Evolutionary conservation across 2,888 invertebrate species (phyloP), one percentile per base, ranked within the genome.

Genomic region (Smittia sp.): DNA sequence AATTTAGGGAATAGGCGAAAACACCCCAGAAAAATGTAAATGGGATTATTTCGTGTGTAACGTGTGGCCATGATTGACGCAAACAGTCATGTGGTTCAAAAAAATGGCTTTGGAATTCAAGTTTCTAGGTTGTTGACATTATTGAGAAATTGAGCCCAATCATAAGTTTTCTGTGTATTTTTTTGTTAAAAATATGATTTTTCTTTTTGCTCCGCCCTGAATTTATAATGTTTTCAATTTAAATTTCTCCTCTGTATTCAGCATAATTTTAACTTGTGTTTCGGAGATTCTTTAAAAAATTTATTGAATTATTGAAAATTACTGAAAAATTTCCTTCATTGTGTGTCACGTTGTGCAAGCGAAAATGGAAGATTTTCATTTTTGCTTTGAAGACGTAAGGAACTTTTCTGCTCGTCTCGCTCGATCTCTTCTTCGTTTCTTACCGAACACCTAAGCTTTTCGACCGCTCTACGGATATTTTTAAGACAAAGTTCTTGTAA

Each of bases 201-300:
- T 65, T 69, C 18, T 70, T 32, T 54, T 58, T 39, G 73, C 73
- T 73, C 73, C 73, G 73, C 73, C 73, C 73, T 73, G 65, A 73
- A 65, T 54, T 73, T 72, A 72, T 72, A 62, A 72, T 58, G 22
- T 72, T 72, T 72, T 70, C 72, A 62, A 72, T 72, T 72, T 72
- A 72, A 72, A 72, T 72, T 72, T 72, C 25, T 72, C 24, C 54
- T 70, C n/a, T 68, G 3, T n/a, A 15, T 62, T 70, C 38, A 9
- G 25, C 27, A 62, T 62, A 6, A 62, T 62, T 27, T 63, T 27
- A n/a, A 13, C 27, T 63, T 25, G 7, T 22, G 25, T 63, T 22
- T 22, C 63, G 6, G 1, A 27, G 2, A 27, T 58, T n/a, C n/a
- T n/a, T n/a, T n/a, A n/a, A n/a, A n/a, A n/a, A n/a, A n/a, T n/a